Base-by-base conservation (phyloP, 2,797 vertebrate species). In the Danionella dracula region DNA sequence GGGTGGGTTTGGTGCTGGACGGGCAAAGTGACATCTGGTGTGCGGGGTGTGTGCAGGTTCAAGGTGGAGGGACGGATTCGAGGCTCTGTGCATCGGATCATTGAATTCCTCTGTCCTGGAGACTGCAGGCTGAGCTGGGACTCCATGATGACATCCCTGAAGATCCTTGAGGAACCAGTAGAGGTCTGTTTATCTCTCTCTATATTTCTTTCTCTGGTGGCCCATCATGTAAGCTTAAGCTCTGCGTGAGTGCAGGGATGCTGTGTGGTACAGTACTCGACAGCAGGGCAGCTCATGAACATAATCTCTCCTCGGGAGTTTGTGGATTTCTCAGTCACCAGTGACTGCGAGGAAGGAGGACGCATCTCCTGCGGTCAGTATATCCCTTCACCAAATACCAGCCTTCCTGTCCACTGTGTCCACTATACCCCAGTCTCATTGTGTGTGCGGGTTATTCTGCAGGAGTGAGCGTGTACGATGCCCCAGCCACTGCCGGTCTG, bases 241-340 rank as follows among this genome's bases (percentile, higher is more conserved):
- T n/a, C n/a, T 48, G 35, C 55, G 34, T 42, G 13, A 62, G 17
- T 42, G 49, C 78, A 92, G 90, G 87, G 84, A 31, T 91, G 87
- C 71, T 93, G 91, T 84, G 84, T 93, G 70, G 87, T 92, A 88
- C 84, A 83, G 32, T 93, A 94, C 17, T 90, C 87, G 4, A 93
- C 90, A 23, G 88, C 90, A 53, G 90, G 91, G 13, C 92, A 92
- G 74, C 84, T 93, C 38, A 89, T 86, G 86, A 91, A 93, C 73
- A 87, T 92, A 38, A 84, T 93, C 67, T 84, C 92, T 21, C 90
- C 92, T 4, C 86, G 92, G 70, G 91, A 93, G 55, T 94, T 94
- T 72, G 76, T 94, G 48, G 91, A 94, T 81, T 90, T 93, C 78
- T 93, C 92, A 64, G 91, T 89, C 41, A 93, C 92, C 7, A 86